Evolutionary conservation across 2,113 vertebrate genomes (phyloP).

Genomic region (Pteropus alecto): DNA sequence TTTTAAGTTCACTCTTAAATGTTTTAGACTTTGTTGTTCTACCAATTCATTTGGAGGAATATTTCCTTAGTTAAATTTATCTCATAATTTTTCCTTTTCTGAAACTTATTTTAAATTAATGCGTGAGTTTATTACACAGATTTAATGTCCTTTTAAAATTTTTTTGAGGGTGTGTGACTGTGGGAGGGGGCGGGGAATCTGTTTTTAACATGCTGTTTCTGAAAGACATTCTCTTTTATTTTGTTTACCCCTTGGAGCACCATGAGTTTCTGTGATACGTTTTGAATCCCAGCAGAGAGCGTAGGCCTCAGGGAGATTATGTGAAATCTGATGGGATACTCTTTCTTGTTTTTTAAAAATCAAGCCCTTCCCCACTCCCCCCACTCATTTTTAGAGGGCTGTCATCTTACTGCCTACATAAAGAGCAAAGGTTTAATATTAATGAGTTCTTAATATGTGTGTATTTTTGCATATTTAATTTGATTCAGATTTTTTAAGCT

Average conservation of each 20-base stretch:
- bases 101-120: not conserved
- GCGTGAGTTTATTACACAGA: not conserved
- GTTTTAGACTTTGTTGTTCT: not conserved
- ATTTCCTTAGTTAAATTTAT: not conserved
- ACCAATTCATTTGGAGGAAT: not conserved
- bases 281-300: not conserved
- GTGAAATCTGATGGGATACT: not conserved
- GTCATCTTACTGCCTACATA: not conserved
- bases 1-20: not conserved
- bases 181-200: not conserved
- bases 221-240: not conserved
- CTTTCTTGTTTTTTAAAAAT: not conserved
- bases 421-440: not conserved
- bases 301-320: not conserved
- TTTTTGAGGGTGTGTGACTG: not conserved
- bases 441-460: not conserved
- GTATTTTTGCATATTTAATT: slow-evolving; percentile 16
- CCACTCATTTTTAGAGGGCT: not conserved
- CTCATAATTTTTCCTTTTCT: not conserved
- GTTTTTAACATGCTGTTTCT: not conserved
- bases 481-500: not conserved
- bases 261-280: not conserved
- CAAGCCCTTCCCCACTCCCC: not conserved
- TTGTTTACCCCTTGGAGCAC: not conserved
- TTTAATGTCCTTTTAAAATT: not conserved